phyloP scores from a whole-genome alignment of 2,888 invertebrate species.

The Mythimna lalbum region DNA sequence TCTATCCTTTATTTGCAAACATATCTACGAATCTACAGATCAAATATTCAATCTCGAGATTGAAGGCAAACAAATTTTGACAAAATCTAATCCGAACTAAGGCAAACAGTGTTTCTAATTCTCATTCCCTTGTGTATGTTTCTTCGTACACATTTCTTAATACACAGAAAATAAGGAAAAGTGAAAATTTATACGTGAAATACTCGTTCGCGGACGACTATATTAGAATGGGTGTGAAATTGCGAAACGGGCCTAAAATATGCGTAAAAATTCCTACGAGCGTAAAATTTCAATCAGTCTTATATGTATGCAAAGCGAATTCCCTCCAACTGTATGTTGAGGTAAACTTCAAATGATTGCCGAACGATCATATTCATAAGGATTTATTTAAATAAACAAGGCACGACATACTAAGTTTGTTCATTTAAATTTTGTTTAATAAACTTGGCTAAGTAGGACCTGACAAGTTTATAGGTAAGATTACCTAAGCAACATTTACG shows the following conservation, averaged over 20 bases:
- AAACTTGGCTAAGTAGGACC: background rate
- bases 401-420: constrained; percentile 27
- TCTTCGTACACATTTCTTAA: constrained; percentile 56
- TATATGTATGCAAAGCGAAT: constrained; percentile 86
- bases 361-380: constrained; percentile 54
- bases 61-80: constrained; percentile 53
- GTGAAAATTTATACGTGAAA: constrained; percentile 70
- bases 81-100: constrained; percentile 49
- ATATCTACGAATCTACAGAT: constrained; percentile 44
- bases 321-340: constrained; percentile 53
- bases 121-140: constrained; percentile 32
- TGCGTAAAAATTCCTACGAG: constrained; percentile 85
- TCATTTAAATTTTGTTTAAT: constrained; percentile 26
- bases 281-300: constrained; percentile 89
- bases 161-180: constrained; percentile 62
- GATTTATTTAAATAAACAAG: constrained; percentile 38
- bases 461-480: too few relatives aligned
- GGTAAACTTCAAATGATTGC: constrained; percentile 55
- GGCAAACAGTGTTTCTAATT: constrained; percentile 49
- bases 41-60: constrained; percentile 55
- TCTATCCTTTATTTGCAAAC: constrained; percentile 30
- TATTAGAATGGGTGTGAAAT: constrained; percentile 80
- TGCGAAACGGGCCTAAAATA: constrained; percentile 82
- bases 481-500: too few relatives aligned
- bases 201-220: constrained; percentile 72